Evolutionary conservation across 2,113 vertebrate genomes (phyloP).

Genomic region (Mixornis gularis): DNA sequence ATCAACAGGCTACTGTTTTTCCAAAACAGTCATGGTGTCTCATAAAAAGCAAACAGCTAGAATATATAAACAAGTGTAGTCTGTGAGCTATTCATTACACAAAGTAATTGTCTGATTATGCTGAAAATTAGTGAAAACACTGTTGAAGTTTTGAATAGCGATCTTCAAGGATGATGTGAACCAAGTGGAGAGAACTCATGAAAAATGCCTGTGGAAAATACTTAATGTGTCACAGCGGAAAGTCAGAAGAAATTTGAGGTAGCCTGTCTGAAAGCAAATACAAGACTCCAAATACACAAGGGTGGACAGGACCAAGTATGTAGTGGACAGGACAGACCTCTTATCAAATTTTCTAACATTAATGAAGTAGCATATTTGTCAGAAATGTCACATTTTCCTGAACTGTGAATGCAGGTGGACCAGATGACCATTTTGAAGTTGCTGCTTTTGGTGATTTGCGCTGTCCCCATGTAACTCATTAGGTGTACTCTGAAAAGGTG

Average conservation of each 20-base stretch:
- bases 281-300: not conserved
- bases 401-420: not conserved
- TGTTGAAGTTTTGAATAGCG: not conserved
- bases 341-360: not conserved
- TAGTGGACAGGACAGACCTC: not conserved
- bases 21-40: not conserved
- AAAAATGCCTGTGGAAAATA: not conserved
- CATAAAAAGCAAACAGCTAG: not conserved
- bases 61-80: not conserved
- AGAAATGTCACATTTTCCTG: not conserved
- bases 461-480: not conserved
- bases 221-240: not conserved
- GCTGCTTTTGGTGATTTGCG: not conserved
- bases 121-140: not conserved
- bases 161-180: not conserved
- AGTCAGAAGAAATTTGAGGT: not conserved
- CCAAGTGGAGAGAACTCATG: not conserved
- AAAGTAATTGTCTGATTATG: not conserved
- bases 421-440: not conserved
- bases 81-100: not conserved
- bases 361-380: not conserved
- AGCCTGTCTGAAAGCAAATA: not conserved
- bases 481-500: not conserved
- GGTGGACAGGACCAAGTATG: not conserved
- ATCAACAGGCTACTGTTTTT: not conserved